A percentile compares a stretch with the other conserved stretches of the same genome.
Evolutionary conservation across 2,888 invertebrate genomes (phyloP).

Genomic region (Atethmia centrago): DNA sequence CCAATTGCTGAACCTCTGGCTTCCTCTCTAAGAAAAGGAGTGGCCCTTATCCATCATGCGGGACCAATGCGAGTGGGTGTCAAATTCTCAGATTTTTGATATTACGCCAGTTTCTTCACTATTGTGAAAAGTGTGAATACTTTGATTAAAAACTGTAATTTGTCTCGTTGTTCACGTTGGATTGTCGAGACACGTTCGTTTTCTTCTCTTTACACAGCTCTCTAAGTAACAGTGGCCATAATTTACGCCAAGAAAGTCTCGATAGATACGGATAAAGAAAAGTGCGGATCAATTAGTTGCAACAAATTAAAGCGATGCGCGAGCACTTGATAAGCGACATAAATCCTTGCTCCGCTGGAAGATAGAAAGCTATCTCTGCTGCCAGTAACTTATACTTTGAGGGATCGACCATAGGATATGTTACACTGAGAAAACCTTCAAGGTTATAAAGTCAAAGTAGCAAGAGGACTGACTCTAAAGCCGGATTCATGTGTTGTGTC

Average conservation of each 20-base stretch:
- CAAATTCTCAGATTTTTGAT: neutral
- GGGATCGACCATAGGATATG: constrained; percentile 46
- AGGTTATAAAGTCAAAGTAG: neutral
- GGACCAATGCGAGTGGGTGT: neutral
- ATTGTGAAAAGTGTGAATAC: neutral
- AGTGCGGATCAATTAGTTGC: constrained; percentile 50
- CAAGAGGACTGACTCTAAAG: neutral
- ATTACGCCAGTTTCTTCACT: neutral
- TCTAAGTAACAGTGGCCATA: constrained; percentile 17
- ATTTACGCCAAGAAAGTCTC: constrained; percentile 33
- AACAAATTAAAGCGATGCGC: constrained; percentile 60
- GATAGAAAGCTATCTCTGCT: constrained; percentile 58
- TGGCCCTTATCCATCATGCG: too few relatives aligned
- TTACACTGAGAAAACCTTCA: neutral
- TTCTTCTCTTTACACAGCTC: constrained; percentile 7
- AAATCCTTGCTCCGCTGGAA: constrained; percentile 47
- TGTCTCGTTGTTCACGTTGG: too few relatives aligned
- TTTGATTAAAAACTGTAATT: too few relatives aligned
- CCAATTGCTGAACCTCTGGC: neutral
- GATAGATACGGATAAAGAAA: constrained; percentile 34
- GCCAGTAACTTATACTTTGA: constrained; percentile 34
- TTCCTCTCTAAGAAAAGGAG: neutral
- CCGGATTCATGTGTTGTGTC: too few relatives aligned
- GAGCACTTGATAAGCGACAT: constrained; percentile 57
- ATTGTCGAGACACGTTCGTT: constrained; percentile 13